Conservation (phyloP, 2,797 vertebrate species). For the Channallabes apus region DNA sequence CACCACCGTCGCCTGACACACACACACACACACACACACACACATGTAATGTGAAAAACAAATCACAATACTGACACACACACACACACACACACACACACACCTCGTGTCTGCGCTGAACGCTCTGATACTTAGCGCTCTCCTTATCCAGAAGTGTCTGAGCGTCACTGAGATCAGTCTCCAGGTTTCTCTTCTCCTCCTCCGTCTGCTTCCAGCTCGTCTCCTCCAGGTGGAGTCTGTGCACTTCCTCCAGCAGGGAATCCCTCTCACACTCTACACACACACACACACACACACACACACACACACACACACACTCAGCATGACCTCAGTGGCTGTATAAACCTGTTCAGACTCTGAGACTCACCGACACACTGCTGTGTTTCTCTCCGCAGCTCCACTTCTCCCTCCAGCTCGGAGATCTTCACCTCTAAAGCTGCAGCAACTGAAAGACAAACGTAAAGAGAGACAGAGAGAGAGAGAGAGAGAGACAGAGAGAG, state of each 20-base stretch:
- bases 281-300: constrained; percentile 19
- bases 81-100: constrained; percentile 23
- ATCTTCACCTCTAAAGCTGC: constrained; percentile 62
- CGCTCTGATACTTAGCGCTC: constrained; percentile 37
- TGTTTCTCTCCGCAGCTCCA: constrained; percentile 67
- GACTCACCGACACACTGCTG: constrained; percentile 78
- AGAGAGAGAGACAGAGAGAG: no score
- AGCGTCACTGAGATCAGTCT: constrained; percentile 30
- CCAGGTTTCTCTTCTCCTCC: constrained; percentile 33
- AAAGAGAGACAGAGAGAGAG: no score
- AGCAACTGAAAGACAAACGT: constrained; percentile 57
- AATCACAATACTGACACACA: background rate
- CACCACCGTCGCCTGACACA: constrained; percentile 44
- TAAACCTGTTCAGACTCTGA: constrained; percentile 39
- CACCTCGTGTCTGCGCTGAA: constrained; percentile 49
- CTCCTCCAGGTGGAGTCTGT: constrained; percentile 30
- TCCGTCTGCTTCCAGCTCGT: constrained; percentile 26
- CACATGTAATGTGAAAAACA: background rate
- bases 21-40: background rate
- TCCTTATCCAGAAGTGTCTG: constrained; percentile 36
- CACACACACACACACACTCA: constrained; percentile 16
- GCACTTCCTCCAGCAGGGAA: constrained; percentile 40
- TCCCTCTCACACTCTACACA: constrained; percentile 46
- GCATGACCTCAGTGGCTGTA: background rate
- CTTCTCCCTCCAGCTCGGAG: constrained; percentile 69